Evolutionary conservation across 1,140 invertebrate species (phyloP).

Genomic region (Euura saliciscinereae): DNA sequence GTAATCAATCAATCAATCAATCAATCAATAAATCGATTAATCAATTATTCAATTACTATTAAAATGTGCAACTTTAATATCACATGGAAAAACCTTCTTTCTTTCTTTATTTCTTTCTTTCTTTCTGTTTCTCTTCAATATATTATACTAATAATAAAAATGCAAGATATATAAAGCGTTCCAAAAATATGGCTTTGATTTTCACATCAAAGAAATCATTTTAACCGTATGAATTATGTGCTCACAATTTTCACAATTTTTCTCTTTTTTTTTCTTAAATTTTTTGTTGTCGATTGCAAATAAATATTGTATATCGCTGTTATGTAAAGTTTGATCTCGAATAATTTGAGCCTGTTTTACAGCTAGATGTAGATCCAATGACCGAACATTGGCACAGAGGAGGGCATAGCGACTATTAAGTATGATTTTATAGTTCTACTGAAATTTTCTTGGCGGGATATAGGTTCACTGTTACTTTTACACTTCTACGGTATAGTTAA

Average conservation of each 20-base stretch:
- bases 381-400: no score
- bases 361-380: no score
- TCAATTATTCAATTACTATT: neutral
- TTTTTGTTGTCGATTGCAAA: neutral
- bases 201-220: neutral
- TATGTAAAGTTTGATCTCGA: slow-evolving; percentile 3
- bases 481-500: no score
- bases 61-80: slow-evolving; percentile 11
- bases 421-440: no score
- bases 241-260: neutral
- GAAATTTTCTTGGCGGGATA: no score
- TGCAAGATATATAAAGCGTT: slow-evolving; percentile 13
- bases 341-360: no score
- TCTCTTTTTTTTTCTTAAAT: no score
- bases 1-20: no score
- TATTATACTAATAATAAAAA: neutral
- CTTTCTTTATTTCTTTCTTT: neutral
- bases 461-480: no score
- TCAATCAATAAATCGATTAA: neutral
- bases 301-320: slow-evolving; percentile 8
- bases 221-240: neutral
- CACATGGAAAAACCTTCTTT: slow-evolving; percentile 1
- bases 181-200: slow-evolving; percentile 15
- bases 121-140: no score
- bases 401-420: no score